Conservation (phyloP, 1,140 invertebrate species). For the Drosophila sproati region DNA sequence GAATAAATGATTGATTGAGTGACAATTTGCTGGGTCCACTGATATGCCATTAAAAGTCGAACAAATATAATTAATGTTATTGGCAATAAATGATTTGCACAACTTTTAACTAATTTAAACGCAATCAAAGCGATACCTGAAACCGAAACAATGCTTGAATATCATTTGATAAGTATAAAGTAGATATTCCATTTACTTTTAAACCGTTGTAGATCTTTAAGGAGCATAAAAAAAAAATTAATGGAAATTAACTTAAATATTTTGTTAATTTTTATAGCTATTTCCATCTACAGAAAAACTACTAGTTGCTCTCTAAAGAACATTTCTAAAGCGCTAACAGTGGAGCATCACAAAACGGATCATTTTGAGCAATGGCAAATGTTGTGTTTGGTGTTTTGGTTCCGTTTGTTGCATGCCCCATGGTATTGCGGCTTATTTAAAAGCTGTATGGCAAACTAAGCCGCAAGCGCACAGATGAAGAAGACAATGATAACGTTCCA, state of each 20-base stretch:
- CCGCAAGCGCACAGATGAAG: constrained; percentile 54
- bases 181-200: neutral
- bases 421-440: constrained; percentile 75
- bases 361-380: neutral
- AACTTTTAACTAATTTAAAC: constrained; percentile 10
- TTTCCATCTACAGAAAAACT: neutral
- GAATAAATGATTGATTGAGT: constrained; percentile 75
- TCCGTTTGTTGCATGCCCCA: constrained; percentile 41
- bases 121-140: constrained; percentile 5
- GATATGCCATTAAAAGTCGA: constrained; percentile 48
- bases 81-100: neutral
- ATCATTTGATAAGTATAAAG: neutral
- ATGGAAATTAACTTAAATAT: too few relatives aligned
- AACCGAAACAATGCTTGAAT: neutral
- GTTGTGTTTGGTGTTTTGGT: constrained; percentile 33
- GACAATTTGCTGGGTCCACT: constrained; percentile 34
- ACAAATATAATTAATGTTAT: constrained; percentile 64
- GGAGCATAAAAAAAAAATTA: too few relatives aligned
- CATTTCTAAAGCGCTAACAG: neutral
- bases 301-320: neutral
- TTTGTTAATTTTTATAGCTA: too few relatives aligned
- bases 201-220: neutral
- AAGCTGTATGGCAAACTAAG: constrained; percentile 58
- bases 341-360: neutral
- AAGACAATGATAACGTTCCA: constrained; percentile 76